These are phyloP conservation scores for Porites australiensis DNA, from an alignment of 64 coral and sea anemone genomes.

Conservation along the genomic window DNA sequence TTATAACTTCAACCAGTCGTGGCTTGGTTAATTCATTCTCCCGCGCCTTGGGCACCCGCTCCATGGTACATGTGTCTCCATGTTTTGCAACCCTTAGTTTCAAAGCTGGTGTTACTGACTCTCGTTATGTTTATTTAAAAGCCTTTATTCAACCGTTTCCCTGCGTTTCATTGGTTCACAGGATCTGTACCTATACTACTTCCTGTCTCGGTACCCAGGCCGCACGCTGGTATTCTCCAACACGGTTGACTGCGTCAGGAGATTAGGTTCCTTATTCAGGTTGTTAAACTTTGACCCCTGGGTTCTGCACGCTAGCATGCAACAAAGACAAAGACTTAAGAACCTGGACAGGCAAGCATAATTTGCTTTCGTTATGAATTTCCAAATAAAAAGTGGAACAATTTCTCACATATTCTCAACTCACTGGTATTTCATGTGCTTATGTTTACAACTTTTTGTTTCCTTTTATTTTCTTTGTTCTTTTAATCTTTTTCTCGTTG, in stretches of 20 bases:
- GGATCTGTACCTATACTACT: conserved; percentile 96
- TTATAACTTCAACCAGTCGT: too few relatives aligned
- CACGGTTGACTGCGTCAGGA: conserved; percentile 86
- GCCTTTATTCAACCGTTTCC: background rate
- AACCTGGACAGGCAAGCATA: conserved; percentile 87
- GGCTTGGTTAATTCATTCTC: too few relatives aligned
- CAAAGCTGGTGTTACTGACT: too few relatives aligned
- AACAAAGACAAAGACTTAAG: conserved; percentile 95
- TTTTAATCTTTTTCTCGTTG: background rate
- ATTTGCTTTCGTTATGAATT: background rate
- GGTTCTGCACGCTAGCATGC: conserved; percentile 91
- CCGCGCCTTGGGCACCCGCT: too few relatives aligned
- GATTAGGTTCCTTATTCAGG: conserved; percentile 82
- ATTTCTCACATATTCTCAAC: too few relatives aligned
- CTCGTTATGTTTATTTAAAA: background rate
- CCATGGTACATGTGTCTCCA: too few relatives aligned
- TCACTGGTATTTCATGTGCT: too few relatives aligned
- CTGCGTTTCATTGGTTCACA: conserved; percentile 26
- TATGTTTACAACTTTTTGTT: too few relatives aligned
- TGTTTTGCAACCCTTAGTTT: too few relatives aligned
- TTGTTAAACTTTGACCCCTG: conserved; percentile 86
- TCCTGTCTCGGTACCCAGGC: conserved; percentile 91
- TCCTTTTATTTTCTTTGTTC: background rate
- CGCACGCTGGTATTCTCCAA: conserved; percentile 95
- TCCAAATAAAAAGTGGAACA: too few relatives aligned